Evolutionary conservation across 2,888 invertebrate species (phyloP).

Genomic region (Frankliniella fusca): DNA sequence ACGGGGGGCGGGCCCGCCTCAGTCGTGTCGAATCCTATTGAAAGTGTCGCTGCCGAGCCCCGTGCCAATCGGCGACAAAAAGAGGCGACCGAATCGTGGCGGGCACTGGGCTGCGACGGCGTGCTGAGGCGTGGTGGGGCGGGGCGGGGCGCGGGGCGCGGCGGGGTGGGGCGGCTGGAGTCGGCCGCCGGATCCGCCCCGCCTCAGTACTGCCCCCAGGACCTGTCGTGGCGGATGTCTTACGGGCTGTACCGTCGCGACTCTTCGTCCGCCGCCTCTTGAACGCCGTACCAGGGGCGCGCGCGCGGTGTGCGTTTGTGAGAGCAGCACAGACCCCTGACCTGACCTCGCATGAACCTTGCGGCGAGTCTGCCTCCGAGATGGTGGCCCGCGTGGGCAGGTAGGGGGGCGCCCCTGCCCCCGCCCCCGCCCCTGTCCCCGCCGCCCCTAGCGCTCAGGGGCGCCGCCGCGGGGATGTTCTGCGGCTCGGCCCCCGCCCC

Average conservation of each 20-base stretch:
- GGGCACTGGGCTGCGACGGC: background rate
- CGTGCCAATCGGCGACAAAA: background rate
- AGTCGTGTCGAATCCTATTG: constrained; percentile 9
- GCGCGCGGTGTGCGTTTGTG: constrained; percentile 14
- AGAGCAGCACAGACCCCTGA: too few species aligned
- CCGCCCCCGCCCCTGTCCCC: too few species aligned
- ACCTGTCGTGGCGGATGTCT: background rate
- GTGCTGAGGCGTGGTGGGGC: background rate
- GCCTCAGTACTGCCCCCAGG: background rate
- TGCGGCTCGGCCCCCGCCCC: background rate
- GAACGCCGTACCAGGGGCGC: too few species aligned
- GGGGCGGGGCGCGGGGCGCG: constrained; percentile 1
- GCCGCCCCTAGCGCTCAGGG: constrained; percentile 33
- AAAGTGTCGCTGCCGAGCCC: background rate
- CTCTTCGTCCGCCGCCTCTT: constrained; percentile 27
- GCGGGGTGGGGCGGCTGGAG: constrained; percentile 1
- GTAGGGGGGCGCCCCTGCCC: constrained; percentile 39
- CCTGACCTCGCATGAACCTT: constrained; percentile 27
- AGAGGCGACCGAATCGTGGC: background rate
- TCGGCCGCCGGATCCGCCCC: background rate
- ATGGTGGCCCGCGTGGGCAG: background rate
- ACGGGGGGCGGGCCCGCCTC: background rate
- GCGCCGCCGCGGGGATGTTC: background rate
- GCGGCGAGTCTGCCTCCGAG: background rate
- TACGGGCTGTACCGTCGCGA: constrained; percentile 32